These are phyloP conservation scores for Psylliodes chrysocephalus DNA, from an alignment of 2,888 invertebrate genomes.

Conservation along the genomic window DNA sequence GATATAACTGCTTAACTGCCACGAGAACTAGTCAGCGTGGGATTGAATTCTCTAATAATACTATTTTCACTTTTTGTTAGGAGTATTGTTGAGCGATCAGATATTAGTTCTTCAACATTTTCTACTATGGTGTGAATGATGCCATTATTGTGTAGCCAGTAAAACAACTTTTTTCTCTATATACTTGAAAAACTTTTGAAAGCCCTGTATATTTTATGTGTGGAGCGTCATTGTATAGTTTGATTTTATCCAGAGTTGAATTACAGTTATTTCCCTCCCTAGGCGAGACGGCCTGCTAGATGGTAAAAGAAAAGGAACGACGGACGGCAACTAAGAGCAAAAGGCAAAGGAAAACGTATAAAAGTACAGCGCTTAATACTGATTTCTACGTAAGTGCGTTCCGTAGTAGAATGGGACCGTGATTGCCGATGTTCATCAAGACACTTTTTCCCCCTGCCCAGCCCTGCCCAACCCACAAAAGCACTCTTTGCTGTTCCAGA, in stretches of 20 bases:
- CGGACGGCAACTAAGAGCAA: constrained; percentile 14
- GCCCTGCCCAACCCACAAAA: constrained; percentile 47
- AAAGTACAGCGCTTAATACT: constrained; percentile 55
- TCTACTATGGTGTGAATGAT: no score
- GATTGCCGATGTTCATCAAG: constrained; percentile 64
- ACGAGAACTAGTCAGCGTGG: no score
- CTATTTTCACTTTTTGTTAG: no score
- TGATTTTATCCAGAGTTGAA: constrained; percentile 23
- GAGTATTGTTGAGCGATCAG: no score
- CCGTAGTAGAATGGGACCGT: constrained; percentile 62
- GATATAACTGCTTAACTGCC: no score
- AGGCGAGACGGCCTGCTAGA: background rate
- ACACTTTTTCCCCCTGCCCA: constrained; percentile 53
- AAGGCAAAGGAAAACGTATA: constrained; percentile 28
- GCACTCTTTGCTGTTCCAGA: constrained; percentile 57
- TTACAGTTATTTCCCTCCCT: constrained; percentile 18
- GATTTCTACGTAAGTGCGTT: constrained; percentile 61
- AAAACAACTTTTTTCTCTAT: no score
- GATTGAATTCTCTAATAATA: no score
- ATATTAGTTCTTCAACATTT: no score
- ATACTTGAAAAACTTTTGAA: no score
- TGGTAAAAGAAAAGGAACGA: background rate
- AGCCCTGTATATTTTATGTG: constrained; percentile 12
- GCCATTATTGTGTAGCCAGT: no score
- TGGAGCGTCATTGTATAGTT: constrained; percentile 13